Conservation (phyloP, 2,888 invertebrate genomes). For the Ligdia adustata region DNA sequence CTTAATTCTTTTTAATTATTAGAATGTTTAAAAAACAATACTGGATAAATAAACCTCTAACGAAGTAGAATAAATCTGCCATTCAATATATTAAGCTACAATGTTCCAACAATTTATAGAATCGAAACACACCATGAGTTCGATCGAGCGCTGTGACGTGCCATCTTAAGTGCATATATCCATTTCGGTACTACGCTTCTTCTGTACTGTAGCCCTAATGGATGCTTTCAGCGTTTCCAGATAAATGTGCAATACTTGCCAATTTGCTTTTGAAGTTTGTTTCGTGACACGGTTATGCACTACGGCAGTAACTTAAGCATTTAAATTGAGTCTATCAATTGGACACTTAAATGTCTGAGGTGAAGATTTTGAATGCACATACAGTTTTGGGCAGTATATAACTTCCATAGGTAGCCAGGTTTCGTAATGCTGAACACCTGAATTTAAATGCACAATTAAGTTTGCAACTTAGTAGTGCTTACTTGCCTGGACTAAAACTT, state of each 20-base stretch:
- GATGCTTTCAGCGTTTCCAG: slow-evolving; percentile 71
- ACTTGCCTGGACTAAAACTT: too few relatives aligned
- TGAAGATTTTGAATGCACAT: neutral
- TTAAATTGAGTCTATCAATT: slow-evolving; percentile 60
- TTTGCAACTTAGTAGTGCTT: too few relatives aligned
- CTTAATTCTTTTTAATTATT: too few relatives aligned
- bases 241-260: slow-evolving; percentile 71
- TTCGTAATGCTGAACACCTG: too few relatives aligned
- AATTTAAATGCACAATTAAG: too few relatives aligned
- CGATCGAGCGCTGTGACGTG: slow-evolving; percentile 47
- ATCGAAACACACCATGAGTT: slow-evolving; percentile 49
- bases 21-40: too few relatives aligned
- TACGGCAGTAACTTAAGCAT: slow-evolving; percentile 64
- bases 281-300: slow-evolving; percentile 65
- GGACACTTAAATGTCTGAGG: slow-evolving; percentile 48
- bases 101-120: too few relatives aligned
- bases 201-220: slow-evolving; percentile 51
- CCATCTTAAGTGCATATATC: slow-evolving; percentile 74
- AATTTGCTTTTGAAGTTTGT: slow-evolving; percentile 74
- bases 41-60: too few relatives aligned
- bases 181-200: slow-evolving; percentile 56
- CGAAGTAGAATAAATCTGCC: too few relatives aligned
- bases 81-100: too few relatives aligned
- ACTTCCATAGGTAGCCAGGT: too few relatives aligned
- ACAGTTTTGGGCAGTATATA: neutral